Conservation (phyloP, 2,797 vertebrate genomes). For the Neosilurus mollespiculum region DNA sequence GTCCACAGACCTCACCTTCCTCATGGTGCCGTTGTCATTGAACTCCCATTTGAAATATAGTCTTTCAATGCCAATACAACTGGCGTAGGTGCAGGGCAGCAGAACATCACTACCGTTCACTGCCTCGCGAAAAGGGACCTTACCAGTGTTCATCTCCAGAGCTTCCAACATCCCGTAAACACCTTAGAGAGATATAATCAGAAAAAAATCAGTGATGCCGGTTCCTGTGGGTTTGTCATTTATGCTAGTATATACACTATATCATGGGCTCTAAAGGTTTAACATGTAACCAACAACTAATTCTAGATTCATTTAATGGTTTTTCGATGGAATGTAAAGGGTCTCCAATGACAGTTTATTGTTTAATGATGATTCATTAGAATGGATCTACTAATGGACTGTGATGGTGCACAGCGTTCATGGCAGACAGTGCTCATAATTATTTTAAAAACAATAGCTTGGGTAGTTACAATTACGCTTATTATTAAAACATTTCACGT, state of each 20-base stretch:
- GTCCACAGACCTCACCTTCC: constrained; percentile 58
- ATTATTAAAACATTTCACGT: no score
- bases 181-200: constrained; percentile 63
- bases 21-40: constrained; percentile 77
- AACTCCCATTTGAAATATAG: constrained; percentile 88
- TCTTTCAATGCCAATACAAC: constrained; percentile 87
- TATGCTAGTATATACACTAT: not conserved
- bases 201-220: not conserved
- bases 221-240: not conserved
- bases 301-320: not conserved
- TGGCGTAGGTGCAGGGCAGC: constrained; percentile 84
- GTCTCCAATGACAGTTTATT: not conserved
- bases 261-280: not conserved
- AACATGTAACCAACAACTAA: not conserved
- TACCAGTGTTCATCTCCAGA: constrained; percentile 88
- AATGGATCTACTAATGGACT: constrained; percentile 6
- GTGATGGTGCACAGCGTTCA: not conserved
- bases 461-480: not conserved
- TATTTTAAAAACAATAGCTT: not conserved
- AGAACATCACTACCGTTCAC: constrained; percentile 88
- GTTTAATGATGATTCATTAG: not conserved
- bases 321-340: not conserved
- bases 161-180: constrained; percentile 67
- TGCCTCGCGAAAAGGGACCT: constrained; percentile 80
- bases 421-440: not conserved